phyloP scores from a whole-genome alignment of 2,113 vertebrate genomes.

The Okapia johnstoni region DNA sequence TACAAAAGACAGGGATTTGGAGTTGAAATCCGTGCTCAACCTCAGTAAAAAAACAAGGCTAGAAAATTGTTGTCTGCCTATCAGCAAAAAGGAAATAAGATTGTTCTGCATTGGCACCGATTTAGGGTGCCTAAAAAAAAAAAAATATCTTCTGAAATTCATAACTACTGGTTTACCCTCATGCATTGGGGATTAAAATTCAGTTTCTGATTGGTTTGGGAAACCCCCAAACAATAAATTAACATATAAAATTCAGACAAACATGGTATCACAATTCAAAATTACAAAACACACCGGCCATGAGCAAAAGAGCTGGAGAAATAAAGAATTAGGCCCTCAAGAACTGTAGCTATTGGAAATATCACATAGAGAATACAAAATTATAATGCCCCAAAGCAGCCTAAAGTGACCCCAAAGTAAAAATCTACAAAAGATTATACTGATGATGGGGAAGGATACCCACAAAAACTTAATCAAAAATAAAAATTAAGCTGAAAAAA shows the following conservation, averaged over 20 bases:
- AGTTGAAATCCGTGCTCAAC: background rate
- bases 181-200: background rate
- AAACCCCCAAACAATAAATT: constrained; percentile 15
- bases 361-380: background rate
- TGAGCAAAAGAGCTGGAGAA: background rate
- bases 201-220: background rate
- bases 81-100: background rate
- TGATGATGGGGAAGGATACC: background rate
- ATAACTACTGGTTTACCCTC: background rate
- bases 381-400: background rate
- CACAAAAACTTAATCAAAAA: background rate
- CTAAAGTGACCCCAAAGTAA: background rate
- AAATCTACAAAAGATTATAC: background rate
- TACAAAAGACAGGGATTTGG: background rate
- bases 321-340: background rate
- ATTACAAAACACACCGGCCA: background rate
- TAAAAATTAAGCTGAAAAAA: constrained; percentile 3
- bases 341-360: background rate
- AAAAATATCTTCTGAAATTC: background rate
- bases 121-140: background rate
- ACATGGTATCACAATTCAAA: background rate
- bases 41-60: background rate
- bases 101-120: background rate
- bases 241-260: background rate
- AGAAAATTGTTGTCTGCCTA: background rate